A percentile compares a stretch with the other conserved stretches of the same genome.
Evolutionary conservation across 2,113 vertebrate genomes (phyloP).

Genomic region (Cephalopterus ornatus): DNA sequence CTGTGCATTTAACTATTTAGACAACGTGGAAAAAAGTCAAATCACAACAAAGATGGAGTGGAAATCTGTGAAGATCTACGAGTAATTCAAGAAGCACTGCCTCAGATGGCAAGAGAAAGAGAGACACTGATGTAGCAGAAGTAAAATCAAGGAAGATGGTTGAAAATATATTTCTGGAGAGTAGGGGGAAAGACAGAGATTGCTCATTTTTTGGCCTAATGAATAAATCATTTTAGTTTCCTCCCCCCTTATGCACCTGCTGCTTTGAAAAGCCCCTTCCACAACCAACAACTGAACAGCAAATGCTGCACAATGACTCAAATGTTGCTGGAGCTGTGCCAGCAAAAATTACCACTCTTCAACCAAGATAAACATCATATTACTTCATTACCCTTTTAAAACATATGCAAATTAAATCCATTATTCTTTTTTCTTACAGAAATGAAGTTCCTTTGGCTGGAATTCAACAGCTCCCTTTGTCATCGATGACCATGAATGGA

Average conservation of each 20-base stretch:
- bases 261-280: constrained; percentile 78
- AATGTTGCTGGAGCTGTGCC: constrained; percentile 82
- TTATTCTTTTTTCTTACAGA: constrained; percentile 84
- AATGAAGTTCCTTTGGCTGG: constrained; percentile 89
- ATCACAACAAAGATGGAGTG: constrained; percentile 44
- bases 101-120: constrained; percentile 46
- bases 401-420: constrained; percentile 95
- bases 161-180: constrained; percentile 66
- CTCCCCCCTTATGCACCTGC: constrained; percentile 75
- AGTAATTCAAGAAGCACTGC: constrained; percentile 61
- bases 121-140: constrained; percentile 21
- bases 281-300: constrained; percentile 80
- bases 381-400: constrained; percentile 99
- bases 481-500: constrained; percentile 82
- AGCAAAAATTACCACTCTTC: constrained; percentile 94
- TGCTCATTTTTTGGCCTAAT: constrained; percentile 84
- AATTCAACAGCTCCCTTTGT: constrained; percentile 86
- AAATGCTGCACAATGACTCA: constrained; percentile 77
- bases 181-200: constrained; percentile 71
- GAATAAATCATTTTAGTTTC: constrained; percentile 86
- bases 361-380: constrained; percentile 98
- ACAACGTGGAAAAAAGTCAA: constrained; percentile 18
- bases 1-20: constrained; percentile 5
- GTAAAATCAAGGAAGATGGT: constrained; percentile 39
- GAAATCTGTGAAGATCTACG: background rate